Percentiles rank a stretch among this genome's conserved stretches.
Evolutionary conservation across 2,888 invertebrate genomes (phyloP).

Genomic region (Dioctria linearis): DNA sequence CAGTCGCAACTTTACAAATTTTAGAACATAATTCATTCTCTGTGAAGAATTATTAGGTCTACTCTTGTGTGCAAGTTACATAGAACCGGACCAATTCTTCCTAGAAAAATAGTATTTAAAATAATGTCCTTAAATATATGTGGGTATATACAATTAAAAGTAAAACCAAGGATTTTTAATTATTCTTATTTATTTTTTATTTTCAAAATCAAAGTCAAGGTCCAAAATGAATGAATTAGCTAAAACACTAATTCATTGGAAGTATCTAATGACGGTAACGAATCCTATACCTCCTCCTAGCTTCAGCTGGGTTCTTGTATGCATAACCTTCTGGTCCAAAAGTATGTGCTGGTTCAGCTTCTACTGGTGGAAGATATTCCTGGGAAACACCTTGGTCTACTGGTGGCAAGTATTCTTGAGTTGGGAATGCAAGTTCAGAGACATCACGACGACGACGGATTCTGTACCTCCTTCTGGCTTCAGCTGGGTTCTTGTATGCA

Average conservation of each 20-base stretch:
- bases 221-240: constrained; percentile 10
- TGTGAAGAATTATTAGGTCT: no score
- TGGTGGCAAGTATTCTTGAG: constrained; percentile 35
- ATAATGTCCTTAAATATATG: no score
- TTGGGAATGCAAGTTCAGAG: not conserved
- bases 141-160: no score
- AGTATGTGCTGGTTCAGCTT: constrained; percentile 15
- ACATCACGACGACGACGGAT: constrained; percentile 45
- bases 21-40: no score
- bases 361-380: not conserved
- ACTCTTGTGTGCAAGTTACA: no score
- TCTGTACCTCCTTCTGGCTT: constrained; percentile 40
- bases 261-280: constrained; percentile 23
- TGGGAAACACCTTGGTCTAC: not conserved
- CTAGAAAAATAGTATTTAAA: no score
- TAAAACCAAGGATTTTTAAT: no score
- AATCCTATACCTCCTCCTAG: constrained; percentile 29
- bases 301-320: constrained; percentile 29
- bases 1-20: no score
- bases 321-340: constrained; percentile 13
- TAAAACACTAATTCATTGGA: constrained; percentile 34
- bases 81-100: no score
- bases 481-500: constrained; percentile 29
- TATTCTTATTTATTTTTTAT: no score
- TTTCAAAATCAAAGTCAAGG: no score